Evolutionary conservation across 1,140 invertebrate genomes (phyloP).

Genomic region (Trissolcus basalis): DNA sequence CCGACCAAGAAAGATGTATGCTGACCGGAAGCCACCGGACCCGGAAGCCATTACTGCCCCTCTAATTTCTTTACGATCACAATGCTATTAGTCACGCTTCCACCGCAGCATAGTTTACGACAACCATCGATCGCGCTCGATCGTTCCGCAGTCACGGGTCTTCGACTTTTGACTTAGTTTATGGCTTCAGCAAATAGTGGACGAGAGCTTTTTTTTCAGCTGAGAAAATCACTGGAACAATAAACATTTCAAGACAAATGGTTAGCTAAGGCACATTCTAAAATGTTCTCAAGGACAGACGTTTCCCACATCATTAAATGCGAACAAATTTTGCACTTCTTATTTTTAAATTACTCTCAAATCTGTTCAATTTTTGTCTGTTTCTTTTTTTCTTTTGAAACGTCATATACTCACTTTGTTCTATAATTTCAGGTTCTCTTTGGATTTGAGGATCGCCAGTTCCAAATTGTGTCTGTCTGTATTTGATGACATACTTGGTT

Average conservation of each 20-base stretch:
- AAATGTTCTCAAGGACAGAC: too few relatives aligned
- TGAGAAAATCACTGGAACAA: not conserved
- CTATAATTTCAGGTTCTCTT: too few relatives aligned
- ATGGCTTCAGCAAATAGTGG: conserved; percentile 41
- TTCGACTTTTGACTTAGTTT: conserved; percentile 54
- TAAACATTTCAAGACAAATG: not conserved
- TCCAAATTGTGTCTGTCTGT: too few relatives aligned
- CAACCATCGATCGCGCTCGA: conserved; percentile 54
- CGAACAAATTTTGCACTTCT: too few relatives aligned
- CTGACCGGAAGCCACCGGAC: conserved; percentile 72
- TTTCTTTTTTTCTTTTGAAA: too few relatives aligned
- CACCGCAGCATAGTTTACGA: conserved; percentile 66
- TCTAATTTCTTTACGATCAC: conserved; percentile 77
- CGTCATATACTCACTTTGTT: too few relatives aligned
- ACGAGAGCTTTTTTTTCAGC: conserved; percentile 5
- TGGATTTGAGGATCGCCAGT: too few relatives aligned
- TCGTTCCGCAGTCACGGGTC: conserved; percentile 51
- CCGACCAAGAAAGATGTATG: conserved; percentile 70
- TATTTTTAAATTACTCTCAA: too few relatives aligned
- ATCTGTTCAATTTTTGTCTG: too few relatives aligned
- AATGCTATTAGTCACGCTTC: conserved; percentile 73
- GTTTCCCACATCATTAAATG: too few relatives aligned
- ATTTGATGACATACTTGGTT: too few relatives aligned
- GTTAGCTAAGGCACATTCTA: too few relatives aligned
- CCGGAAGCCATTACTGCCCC: conserved; percentile 74